Conservation (phyloP, 2,797 vertebrate species). For the Cuniculus paca region DNA sequence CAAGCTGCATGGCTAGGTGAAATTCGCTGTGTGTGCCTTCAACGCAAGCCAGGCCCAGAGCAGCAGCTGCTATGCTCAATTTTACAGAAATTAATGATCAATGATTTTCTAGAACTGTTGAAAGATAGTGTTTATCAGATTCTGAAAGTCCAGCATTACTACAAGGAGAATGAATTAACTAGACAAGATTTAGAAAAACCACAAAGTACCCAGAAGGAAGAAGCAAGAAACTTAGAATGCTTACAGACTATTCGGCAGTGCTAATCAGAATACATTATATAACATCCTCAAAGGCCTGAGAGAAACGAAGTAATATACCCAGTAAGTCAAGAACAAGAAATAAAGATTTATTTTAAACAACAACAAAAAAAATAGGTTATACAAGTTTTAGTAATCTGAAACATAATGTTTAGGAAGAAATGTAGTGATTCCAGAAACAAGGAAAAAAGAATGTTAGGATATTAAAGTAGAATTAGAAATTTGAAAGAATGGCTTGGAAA, state of each 20-base stretch:
- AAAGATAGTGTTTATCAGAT: neutral
- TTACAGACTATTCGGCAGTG: neutral
- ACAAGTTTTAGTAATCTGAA: neutral
- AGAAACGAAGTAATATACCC: neutral
- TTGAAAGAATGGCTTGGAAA: neutral
- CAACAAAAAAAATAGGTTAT: neutral
- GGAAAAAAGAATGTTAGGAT: neutral
- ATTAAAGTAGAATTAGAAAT: neutral
- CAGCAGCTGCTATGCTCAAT: too few relatives aligned
- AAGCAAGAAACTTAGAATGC: neutral
- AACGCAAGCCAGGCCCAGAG: too few relatives aligned
- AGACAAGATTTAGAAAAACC: neutral
- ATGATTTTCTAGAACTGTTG: too few relatives aligned
- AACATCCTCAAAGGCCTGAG: neutral
- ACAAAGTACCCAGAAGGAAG: neutral
- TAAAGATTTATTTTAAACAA: neutral
- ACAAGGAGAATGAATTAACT: neutral
- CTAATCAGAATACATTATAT: neutral
- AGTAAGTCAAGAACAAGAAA: constrained; percentile 14
- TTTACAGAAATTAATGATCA: too few relatives aligned
- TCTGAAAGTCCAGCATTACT: neutral
- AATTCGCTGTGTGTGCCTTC: too few relatives aligned
- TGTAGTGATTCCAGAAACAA: neutral
- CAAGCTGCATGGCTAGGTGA: too few relatives aligned
- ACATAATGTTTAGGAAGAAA: neutral